Base-by-base conservation (phyloP, 2,888 invertebrate genomes). In the Drosophila birchii region DNA sequence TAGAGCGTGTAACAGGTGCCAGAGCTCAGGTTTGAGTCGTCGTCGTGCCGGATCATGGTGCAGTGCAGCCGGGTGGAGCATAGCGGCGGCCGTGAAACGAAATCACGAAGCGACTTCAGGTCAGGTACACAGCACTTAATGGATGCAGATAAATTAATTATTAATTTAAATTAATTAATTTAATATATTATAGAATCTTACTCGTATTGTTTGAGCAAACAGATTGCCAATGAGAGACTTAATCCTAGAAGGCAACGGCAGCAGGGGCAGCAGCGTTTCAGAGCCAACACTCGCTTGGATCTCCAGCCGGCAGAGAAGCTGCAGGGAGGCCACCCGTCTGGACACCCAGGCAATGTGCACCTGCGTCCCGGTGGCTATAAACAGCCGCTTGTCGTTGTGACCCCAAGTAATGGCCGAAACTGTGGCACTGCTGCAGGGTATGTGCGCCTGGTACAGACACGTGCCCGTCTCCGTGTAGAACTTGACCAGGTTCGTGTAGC, bases 361-460 rank as follows among this genome's bases (percentile, higher is more conserved):
- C 88, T 96, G 96, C 53, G 97, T 96, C 16, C 99, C 99, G 5
- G 97, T 97, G 6, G 97, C 97, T 73, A 99, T 95, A 92, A 99
- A 99, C 79, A 99, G 94, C 34, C 99, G 94, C 81, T 97, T 96
- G 91, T 99, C 99, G 92, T 98, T 98, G 94, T 99, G 99, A 34
- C 98, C 99, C 99, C 99, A 99, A 11, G 99, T 99, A 89, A 99
- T 93, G 2, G 98, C 98, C 56, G 98, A 96, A 60, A 99, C 97
- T 7, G 96, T 95, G 78, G 96, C 88, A 84, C 95, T 95, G 51
- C 95, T 95, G 85, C 95, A 96, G 14, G 97, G 97, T 89, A 98
- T 95, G 55, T 94, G 94, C 45, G 96, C 95, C 61, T 96, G 95
- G 93, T 97, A 98, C 71, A 98, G 94, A 49, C 98, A 94, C 20